Conservation (phyloP, 2,888 invertebrate genomes). For the Rhamphomyia laevipes region DNA sequence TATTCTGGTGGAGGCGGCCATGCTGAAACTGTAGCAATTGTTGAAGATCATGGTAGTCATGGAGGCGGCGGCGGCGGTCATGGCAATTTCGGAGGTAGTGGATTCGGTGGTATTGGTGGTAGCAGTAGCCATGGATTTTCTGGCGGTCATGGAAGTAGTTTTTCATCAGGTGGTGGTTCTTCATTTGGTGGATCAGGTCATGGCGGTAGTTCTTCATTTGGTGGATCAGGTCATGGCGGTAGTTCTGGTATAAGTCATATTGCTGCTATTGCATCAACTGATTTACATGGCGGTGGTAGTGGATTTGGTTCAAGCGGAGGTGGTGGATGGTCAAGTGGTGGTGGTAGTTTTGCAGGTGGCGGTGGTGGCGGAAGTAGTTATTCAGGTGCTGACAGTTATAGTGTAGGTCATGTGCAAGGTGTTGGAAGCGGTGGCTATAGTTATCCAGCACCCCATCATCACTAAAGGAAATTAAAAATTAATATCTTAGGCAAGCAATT, state of each 20-base stretch:
- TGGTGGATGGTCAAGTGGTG: not conserved
- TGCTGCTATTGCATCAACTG: too few species aligned
- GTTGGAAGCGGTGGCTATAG: constrained; percentile 22
- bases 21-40: not conserved
- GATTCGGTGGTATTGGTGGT: constrained; percentile 15
- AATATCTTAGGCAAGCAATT: too few species aligned
- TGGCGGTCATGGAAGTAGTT: not conserved
- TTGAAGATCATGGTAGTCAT: not conserved
- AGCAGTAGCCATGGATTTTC: constrained; percentile 7
- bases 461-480: too few species aligned
- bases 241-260: not conserved
- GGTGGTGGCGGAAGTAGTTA: not conserved
- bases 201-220: not conserved
- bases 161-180: not conserved
- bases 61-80: not conserved
- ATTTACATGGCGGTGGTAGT: not conserved
- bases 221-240: not conserved
- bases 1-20: not conserved
- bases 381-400: constrained; percentile 21
- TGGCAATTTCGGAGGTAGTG: constrained; percentile 1
- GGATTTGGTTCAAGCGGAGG: not conserved
- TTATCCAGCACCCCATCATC: constrained; percentile 21
- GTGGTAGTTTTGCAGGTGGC: not conserved
- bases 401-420: too few species aligned
- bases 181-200: not conserved